These are phyloP conservation scores for Hypotaenidia okinawae DNA, from an alignment of 2,797 vertebrate species.

Conservation along the genomic window DNA sequence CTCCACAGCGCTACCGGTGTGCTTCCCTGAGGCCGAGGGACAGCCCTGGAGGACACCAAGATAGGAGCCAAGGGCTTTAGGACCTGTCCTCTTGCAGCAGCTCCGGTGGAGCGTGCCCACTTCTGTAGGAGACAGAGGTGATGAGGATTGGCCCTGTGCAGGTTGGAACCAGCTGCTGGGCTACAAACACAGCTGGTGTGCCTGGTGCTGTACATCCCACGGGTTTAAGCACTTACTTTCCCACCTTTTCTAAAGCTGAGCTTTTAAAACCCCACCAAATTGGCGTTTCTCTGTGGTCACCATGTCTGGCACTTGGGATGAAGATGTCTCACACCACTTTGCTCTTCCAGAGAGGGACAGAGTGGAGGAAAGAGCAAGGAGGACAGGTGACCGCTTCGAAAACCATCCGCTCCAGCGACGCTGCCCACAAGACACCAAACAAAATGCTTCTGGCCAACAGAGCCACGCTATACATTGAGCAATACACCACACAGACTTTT, in stretches of 20 bases:
- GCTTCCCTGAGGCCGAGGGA: not conserved
- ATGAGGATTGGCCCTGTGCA: not conserved
- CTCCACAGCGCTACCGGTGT: fast-evolving
- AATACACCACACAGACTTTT: not conserved
- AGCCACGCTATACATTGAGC: not conserved
- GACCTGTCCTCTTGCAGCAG: not conserved
- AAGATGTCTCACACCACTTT: not conserved
- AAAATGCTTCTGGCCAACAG: not conserved
- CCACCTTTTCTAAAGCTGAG: not conserved
- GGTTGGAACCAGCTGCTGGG: not conserved
- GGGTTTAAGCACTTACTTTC: not conserved
- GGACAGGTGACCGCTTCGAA: not conserved
- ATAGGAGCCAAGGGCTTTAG: fast-evolving
- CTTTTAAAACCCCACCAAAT: not conserved
- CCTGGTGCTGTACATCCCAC: not conserved
- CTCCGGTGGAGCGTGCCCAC: fast-evolving
- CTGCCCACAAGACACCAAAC: not conserved
- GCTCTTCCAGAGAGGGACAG: not conserved
- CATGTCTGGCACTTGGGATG: not conserved
- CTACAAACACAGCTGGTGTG: not conserved
- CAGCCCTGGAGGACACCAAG: not conserved
- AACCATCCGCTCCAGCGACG: not conserved
- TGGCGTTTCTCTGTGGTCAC: fast-evolving
- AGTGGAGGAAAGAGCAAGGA: not conserved
- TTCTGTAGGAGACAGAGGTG: fast-evolving